phyloP scores from a whole-genome alignment of 2,113 vertebrate species.

The Chauna torquata region DNA sequence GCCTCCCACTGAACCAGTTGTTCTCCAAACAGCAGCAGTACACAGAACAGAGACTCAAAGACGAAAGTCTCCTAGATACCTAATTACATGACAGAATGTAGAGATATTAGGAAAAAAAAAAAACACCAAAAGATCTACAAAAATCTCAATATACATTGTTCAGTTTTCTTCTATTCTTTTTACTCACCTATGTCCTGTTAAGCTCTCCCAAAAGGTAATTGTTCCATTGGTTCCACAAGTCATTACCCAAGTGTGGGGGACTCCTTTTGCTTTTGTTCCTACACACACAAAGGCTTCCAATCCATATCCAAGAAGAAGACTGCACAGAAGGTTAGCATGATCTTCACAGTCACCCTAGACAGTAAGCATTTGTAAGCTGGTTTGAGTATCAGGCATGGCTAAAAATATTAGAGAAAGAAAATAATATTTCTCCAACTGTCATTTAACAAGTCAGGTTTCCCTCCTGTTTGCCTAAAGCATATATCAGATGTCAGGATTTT shows the following conservation, averaged over 20 bases:
- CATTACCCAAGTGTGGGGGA: slow-evolving; percentile 93
- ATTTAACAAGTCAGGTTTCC: neutral
- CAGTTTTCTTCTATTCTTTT: neutral
- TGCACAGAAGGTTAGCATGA: slow-evolving; percentile 93
- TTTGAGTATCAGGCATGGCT: neutral
- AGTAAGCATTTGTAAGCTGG: neutral
- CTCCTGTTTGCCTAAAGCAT: neutral
- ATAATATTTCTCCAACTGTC: neutral
- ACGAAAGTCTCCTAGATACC: neutral
- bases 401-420: neutral
- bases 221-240: slow-evolving; percentile 89
- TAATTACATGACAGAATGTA: neutral
- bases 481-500: neutral
- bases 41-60: neutral
- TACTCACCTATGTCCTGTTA: slow-evolving; percentile 91
- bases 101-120: neutral
- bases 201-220: slow-evolving; percentile 95
- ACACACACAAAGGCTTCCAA: slow-evolving; percentile 96
- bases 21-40: neutral
- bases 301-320: slow-evolving; percentile 93
- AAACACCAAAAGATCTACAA: rapidly evolving
- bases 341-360: slow-evolving; percentile 96
- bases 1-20: neutral
- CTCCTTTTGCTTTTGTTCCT: slow-evolving; percentile 90
- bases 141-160: neutral